Percentiles rank a stretch among this genome's conserved stretches.
phyloP scores from a whole-genome alignment of 2,888 invertebrate species.

The Sphaerophoria taeniata region DNA sequence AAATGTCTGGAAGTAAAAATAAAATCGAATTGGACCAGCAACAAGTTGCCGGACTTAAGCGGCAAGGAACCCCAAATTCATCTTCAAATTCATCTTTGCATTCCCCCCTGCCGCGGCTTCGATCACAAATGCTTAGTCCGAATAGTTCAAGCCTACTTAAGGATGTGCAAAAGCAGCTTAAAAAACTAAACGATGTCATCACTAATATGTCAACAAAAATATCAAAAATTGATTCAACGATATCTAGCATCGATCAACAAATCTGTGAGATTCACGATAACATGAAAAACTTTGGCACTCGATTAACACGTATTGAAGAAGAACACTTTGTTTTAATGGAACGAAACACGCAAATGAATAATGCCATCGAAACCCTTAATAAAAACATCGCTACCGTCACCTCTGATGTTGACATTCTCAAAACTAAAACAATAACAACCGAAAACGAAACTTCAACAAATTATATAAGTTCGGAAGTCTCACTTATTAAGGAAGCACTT shows the following conservation, averaged over 20 bases:
- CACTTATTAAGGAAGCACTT: not conserved
- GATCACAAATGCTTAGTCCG: not conserved
- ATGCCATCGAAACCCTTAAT: not conserved
- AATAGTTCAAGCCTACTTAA: too few relatives aligned
- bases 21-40: too few relatives aligned
- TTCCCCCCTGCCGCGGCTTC: not conserved
- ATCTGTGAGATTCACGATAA: not conserved
- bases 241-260: not conserved
- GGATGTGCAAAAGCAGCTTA: too few relatives aligned
- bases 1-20: too few relatives aligned
- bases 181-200: too few relatives aligned
- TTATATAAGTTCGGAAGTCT: not conserved
- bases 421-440: not conserved
- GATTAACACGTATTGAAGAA: not conserved
- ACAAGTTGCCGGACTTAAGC: too few relatives aligned
- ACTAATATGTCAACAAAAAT: too few relatives aligned
- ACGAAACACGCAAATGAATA: not conserved
- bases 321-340: not conserved
- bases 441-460: not conserved
- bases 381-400: not conserved
- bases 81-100: too few relatives aligned
- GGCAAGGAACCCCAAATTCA: too few relatives aligned
- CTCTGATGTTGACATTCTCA: not conserved
- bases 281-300: not conserved
- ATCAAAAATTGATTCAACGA: not conserved